Evolutionary conservation across 2,113 vertebrate genomes (phyloP).

Genomic region (Solea solea): DNA sequence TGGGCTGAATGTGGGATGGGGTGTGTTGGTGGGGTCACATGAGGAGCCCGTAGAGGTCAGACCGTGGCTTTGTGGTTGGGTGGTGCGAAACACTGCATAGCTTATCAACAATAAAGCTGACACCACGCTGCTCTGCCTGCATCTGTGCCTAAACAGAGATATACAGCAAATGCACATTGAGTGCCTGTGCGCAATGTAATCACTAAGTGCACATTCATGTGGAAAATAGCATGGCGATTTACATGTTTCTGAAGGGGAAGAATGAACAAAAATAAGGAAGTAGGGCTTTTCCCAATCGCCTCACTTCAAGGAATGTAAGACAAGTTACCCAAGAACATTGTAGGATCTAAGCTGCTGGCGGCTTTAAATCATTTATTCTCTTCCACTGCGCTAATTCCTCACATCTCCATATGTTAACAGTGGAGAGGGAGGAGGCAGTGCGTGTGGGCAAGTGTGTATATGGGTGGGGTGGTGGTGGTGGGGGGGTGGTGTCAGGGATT

Average conservation of each 20-base stretch:
- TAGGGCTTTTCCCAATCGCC: not conserved
- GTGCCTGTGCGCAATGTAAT: not conserved
- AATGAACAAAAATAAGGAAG: not conserved
- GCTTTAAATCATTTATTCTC: conserved; percentile 79
- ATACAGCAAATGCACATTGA: not conserved
- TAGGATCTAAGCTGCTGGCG: conserved; percentile 52
- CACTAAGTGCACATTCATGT: not conserved
- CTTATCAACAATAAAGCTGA: conserved; percentile 4
- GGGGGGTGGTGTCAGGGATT: conserved; percentile 62
- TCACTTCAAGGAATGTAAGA: conserved; percentile 58
- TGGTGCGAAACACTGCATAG: not conserved
- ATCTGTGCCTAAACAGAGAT: not conserved
- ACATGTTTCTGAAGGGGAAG: not conserved
- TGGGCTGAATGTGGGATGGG: conserved; percentile 57
- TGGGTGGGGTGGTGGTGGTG: not conserved
- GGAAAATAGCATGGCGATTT: not conserved
- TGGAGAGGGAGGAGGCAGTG: conserved; percentile 12
- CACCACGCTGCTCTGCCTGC: not conserved
- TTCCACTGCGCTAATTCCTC: conserved; percentile 80
- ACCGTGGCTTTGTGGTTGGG: conserved; percentile 34
- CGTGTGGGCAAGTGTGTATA: conserved; percentile 25
- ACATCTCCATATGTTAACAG: conserved; percentile 77
- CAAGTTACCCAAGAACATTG: conserved; percentile 60
- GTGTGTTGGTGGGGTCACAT: conserved; percentile 60
- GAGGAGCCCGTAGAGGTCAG: conserved; percentile 56